These are phyloP conservation scores for Diacarnus erythraeanus DNA, from an alignment of 37 sponge, comb jelly and placozoan genomes.

Conservation along the genomic window DNA sequence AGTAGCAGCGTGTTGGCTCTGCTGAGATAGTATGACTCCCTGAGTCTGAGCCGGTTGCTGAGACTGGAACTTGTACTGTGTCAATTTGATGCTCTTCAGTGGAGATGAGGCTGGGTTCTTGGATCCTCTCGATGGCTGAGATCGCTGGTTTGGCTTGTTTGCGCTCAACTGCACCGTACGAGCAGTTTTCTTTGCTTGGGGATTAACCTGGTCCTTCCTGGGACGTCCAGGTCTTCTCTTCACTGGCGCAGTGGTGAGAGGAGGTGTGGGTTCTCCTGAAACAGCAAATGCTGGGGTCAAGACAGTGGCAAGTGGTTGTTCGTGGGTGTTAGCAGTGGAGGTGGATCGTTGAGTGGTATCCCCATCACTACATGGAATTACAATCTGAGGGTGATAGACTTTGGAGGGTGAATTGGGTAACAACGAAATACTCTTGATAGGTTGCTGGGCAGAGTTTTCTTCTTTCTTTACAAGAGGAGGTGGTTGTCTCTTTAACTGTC, in stretches of 20 bases:
- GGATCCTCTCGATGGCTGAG: not conserved
- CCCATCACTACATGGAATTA: not conserved
- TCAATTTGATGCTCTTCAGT: conserved; percentile 19
- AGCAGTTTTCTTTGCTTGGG: not conserved
- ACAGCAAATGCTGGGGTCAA: not conserved
- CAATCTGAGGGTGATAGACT: conserved; percentile 8
- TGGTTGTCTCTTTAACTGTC: not conserved
- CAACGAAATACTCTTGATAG: not conserved
- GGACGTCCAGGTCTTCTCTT: conserved; percentile 5
- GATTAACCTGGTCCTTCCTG: not conserved
- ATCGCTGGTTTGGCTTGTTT: not conserved
- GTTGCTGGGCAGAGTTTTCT: not conserved
- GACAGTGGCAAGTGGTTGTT: not conserved
- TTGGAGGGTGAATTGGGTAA: not conserved
- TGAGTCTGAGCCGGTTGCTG: not conserved
- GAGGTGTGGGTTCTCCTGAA: not conserved
- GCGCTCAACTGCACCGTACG: not conserved
- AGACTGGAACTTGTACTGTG: conserved; percentile 35
- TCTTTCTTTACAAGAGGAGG: conserved; percentile 13
- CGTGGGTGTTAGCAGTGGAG: not conserved
- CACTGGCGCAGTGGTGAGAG: not conserved
- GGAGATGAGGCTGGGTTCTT: not conserved
- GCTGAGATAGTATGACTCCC: not conserved
- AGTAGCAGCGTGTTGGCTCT: not conserved
- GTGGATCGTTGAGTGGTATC: not conserved